phyloP scores from a whole-genome alignment of 2,113 vertebrate species.

The Channa maculata region DNA sequence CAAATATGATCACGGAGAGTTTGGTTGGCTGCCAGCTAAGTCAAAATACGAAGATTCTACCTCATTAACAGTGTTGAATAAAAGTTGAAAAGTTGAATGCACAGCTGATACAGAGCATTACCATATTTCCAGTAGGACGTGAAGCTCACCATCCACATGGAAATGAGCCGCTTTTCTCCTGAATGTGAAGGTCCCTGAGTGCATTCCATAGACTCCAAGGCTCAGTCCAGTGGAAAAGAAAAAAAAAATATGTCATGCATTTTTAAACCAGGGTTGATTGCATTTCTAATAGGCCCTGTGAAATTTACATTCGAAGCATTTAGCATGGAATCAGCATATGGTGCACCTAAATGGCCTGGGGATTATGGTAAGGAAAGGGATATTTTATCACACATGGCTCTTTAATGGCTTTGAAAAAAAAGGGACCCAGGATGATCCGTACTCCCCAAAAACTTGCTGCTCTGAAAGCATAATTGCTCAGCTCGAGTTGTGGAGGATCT shows the following conservation, averaged over 20 bases:
- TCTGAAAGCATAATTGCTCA: conserved; percentile 57
- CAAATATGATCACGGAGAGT: background rate
- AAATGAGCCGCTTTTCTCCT: conserved; percentile 42
- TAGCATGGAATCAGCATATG: conserved; percentile 61
- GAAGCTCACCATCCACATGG: conserved; percentile 22
- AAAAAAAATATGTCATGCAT: conserved; percentile 48
- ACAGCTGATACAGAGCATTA: conserved; percentile 32
- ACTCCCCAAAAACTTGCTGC: conserved; percentile 18
- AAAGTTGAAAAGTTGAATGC: background rate
- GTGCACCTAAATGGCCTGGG: conserved; percentile 56
- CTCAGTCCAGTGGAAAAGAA: conserved; percentile 4
- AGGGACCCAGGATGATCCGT: too few relatives aligned
- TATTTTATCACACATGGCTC: conserved; percentile 64
- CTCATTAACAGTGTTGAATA: conserved; percentile 12
- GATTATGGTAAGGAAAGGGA: conserved; percentile 65
- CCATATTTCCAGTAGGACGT: conserved; percentile 34
- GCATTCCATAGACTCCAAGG: conserved; percentile 45
- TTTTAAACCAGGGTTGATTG: conserved; percentile 54
- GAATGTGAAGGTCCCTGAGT: conserved; percentile 42
- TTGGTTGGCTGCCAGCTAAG: background rate
- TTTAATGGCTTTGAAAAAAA: conserved; percentile 32
- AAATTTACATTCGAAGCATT: conserved; percentile 69
- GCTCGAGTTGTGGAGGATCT: conserved; percentile 42
- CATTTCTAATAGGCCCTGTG: conserved; percentile 53
- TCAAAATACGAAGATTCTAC: background rate